Conservation (phyloP, 2,113 vertebrate genomes). For the Brachyistius frenatus region DNA sequence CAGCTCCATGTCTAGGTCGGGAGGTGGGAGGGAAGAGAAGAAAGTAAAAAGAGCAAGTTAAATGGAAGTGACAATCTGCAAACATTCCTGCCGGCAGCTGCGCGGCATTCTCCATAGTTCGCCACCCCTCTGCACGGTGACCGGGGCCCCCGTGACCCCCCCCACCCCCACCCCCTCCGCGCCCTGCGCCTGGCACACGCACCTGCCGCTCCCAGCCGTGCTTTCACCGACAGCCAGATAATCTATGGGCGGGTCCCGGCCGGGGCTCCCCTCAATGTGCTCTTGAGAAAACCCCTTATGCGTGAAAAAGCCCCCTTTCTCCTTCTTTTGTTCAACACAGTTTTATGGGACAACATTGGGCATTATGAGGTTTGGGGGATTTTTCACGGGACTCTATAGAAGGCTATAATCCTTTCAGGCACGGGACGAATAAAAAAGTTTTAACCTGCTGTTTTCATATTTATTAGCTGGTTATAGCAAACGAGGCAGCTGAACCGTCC, state of each 20-base stretch:
- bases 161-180: conserved; percentile 57
- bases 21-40: conserved; percentile 5
- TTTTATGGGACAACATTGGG: conserved; percentile 92
- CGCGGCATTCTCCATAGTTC: conserved; percentile 72
- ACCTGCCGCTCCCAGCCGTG: conserved; percentile 85
- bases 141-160: conserved; percentile 71
- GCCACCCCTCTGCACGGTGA: conserved; percentile 71
- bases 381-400: conserved; percentile 92
- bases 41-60: conserved; percentile 82
- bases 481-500: conserved; percentile 85
- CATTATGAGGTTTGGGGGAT: conserved; percentile 92
- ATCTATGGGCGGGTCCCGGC: conserved; percentile 88
- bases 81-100: conserved; percentile 85
- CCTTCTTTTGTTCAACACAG: conserved; percentile 84
- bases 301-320: conserved; percentile 82
- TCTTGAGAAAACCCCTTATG: conserved; percentile 90
- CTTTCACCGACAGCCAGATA: conserved; percentile 93
- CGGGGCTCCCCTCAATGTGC: conserved; percentile 86
- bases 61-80: conserved; percentile 85
- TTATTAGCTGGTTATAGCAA: conserved; percentile 87
- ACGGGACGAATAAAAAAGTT: conserved; percentile 86
- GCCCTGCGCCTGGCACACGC: conserved; percentile 79
- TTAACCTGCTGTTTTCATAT: conserved; percentile 92
- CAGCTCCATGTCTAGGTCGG: conserved; percentile 65
- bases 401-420: conserved; percentile 88